Evolutionary conservation across 2,888 invertebrate genomes (phyloP), one percentile per base, ranked within the genome.

Genomic region (Folsomia manolachei): DNA sequence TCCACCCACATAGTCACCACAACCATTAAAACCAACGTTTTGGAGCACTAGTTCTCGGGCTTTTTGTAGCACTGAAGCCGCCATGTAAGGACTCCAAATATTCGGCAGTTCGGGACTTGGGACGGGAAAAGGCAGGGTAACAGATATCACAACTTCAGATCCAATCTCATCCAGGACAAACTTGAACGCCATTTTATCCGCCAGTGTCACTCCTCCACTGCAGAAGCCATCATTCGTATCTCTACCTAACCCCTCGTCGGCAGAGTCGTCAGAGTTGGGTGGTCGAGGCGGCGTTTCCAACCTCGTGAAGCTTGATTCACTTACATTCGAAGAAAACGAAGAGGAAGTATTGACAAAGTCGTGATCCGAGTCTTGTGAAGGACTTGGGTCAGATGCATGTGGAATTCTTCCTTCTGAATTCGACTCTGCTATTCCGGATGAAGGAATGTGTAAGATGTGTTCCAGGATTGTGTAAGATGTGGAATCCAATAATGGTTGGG

Each of bases 141-240:
- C 26, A 9, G 64, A 64, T 2, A 64, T 64, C 27, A 18, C 64
- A 2, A 64, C 64, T 9, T 9, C n/a, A 4, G 64, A 64, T 11
- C 64, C 64, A 19, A 11, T 7, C 14, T 64, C n/a, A 25, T 64
- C 27, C 64, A 64, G 27, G 1, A 27, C 11, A n/a, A 64, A 64
- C 18, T 27, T 19, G 27, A 26, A 64, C 2, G 26, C 25, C n/a
- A 64, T 7, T 27, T 9, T 64, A n/a, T 27, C n/a, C 26, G 27
- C n/a, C 26, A 62, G 14, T 11, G 25, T 27, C 19, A 26, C 27
- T 4, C 27, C 64, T 7, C 27, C 27, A 18, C 25, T 27, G 14
- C 39, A 39, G 39, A 4, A 39, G 14, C 14, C 39, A 14, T 39
- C 39, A 39, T 39, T 14, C 39, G 39, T 9, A 14, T 39, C 39